Base-by-base conservation (phyloP, 1,140 invertebrate species). In the Drosophila quadrilineata region DNA sequence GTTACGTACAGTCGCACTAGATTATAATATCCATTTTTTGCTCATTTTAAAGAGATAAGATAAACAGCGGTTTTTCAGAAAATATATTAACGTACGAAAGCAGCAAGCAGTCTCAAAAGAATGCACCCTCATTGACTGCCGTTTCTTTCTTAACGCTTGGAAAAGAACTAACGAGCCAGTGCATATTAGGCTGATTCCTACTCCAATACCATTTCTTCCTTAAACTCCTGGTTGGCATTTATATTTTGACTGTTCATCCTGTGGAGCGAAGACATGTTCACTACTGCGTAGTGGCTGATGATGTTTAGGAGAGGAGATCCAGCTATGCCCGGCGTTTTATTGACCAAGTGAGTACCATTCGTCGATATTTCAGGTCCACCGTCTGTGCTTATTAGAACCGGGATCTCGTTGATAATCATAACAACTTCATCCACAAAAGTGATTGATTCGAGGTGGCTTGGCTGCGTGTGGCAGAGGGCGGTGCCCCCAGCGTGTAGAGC, bases 171-270 rank as follows among this genome's bases (percentile, higher is more conserved):
- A 12, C n/a, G 10, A 26, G 6, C 6, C 22, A n/a, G n/a, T n/a
- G n/a, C n/a, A n/a, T n/a, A n/a, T 6, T 3, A 45, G 3, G 4
- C 14, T 12, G 5, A 16, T 9, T 3, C 41, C 21, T 9, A 29
- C 40, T 26, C 59, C 50, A 16, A 38, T 40, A 5, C 19, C 31
- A 29, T 52, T 19, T 63, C 49, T 3, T 54, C 33, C 21, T 31
- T 62, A 21, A 62, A 21, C 1, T 22, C 12, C 19, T 48, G 31
- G 31, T 46, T 36, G 8, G 3, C 4, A 2, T 9, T 5, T 8
- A 46, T 8, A 31, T 58, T 58, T 10, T 58, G 33, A 8, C 17
- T 46, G 6, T 54, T 56, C 12, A 63, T 56, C 10, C 41, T 56
- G 14, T 59, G 43, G 21, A 49, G 43, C 6, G 21, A 14, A 19